Evolutionary conservation across 1,140 invertebrate species (phyloP), one percentile per base, ranked within the genome.

Genomic region (Hydropsyche tenuis): DNA sequence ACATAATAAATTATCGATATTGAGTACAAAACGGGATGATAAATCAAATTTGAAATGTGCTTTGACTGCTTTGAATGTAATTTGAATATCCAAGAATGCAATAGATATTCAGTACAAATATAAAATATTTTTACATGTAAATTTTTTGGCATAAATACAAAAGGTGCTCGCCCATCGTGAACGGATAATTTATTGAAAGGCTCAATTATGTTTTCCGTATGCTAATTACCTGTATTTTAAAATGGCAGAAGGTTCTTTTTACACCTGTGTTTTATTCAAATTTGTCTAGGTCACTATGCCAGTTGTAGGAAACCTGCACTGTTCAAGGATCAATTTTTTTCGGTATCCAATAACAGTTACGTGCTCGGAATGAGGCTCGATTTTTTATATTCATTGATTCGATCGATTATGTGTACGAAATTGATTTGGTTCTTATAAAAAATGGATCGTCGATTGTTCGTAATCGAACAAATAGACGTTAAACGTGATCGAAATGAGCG

Each of bases 211-310:
- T 37, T 60, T 20, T 18, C 23, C 1, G 25, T 60, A 60, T 60
- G 56, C 22, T 60, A 60, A 60, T 60, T 9, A 60, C 22, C 56
- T 20, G 12, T 27, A 25, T 22, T 14, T n/a, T 12, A 16, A 48
- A 48, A 48, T 14, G 56, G 23, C 56, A 60, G 56, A 20, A 22
- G 18, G 56, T 25, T 65, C 23, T 25, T 25, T 68, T 68, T 27
- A 22, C 65, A 68, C 23, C 43, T 48, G 46, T 51, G 11, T 51
- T 18, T 23, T n/a, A 16, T 66, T 27, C 12, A 14, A 25, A 12
- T 5, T 62, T 27, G 23, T 48, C 65, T 68, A 68, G 65, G 65
- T 68, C 65, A 68, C 46, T 42, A 23, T 14, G 65, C 65, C 65
- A 68, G 7, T 25, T 20, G n/a, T 25, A 23, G 56, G 3, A 68